Percentiles rank a stretch among this genome's conserved stretches.
Evolutionary conservation across 2,113 vertebrate species (phyloP).

Genomic region (Oxyruncus cristatus): DNA sequence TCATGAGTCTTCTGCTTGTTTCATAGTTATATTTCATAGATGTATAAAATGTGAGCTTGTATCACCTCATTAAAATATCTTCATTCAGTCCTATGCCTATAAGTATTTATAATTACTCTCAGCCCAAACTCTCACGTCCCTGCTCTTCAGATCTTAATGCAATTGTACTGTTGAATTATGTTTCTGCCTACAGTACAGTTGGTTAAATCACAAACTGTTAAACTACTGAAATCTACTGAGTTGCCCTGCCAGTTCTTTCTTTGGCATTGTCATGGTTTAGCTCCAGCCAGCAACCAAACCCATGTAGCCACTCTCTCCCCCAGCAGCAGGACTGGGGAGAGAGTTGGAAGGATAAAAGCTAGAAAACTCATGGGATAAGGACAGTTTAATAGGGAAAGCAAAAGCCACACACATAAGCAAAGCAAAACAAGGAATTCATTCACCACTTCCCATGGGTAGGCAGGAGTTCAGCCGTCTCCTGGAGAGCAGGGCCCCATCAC

Average conservation of each 20-base stretch:
- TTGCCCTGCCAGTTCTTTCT: neutral
- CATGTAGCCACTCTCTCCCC: neutral
- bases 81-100: neutral
- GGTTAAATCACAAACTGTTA: neutral
- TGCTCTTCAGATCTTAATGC: neutral
- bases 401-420: neutral
- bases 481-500: neutral
- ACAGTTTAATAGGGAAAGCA: neutral
- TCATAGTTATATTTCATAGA: neutral
- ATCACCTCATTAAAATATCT: neutral
- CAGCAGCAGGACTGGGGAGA: neutral
- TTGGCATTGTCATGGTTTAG: neutral
- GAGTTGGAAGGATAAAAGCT: neutral
- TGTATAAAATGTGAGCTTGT: neutral
- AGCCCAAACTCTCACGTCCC: fast-evolving
- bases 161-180: neutral
- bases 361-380: neutral
- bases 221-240: neutral
- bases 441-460: neutral
- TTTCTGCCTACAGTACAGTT: neutral
- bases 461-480: neutral
- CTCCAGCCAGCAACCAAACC: neutral
- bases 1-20: neutral
- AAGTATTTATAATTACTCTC: neutral
- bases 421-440: neutral